Conservation (phyloP, 2,888 invertebrate species). For the Zhuqinia jingwanae region DNA sequence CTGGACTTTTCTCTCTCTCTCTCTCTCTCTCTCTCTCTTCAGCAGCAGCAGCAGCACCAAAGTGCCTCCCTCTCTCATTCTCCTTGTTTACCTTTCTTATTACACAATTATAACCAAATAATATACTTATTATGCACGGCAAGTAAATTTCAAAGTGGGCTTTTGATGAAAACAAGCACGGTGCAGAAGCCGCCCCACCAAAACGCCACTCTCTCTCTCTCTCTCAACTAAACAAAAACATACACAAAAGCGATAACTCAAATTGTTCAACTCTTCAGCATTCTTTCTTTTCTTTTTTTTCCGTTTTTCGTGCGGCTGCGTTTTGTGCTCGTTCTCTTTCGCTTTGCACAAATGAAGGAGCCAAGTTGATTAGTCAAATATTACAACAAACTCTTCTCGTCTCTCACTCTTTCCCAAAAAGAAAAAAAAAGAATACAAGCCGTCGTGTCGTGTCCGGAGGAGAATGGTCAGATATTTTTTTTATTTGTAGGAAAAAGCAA, state of each 20-base stretch:
- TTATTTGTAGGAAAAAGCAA: neutral
- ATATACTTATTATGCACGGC: slow-evolving; percentile 60
- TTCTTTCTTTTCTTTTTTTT: neutral
- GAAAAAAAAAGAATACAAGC: too few relatives aligned
- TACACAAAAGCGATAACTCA: slow-evolving; percentile 57
- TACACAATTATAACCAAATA: slow-evolving; percentile 54
- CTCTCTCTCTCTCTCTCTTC: too few relatives aligned
- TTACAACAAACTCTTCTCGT: slow-evolving; percentile 60
- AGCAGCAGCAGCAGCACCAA: too few relatives aligned
- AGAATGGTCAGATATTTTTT: slow-evolving; percentile 45
- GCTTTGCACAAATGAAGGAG: slow-evolving; percentile 49
- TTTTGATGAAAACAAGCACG: slow-evolving; percentile 59
- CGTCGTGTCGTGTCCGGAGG: slow-evolving; percentile 31
- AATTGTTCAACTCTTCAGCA: slow-evolving; percentile 26
- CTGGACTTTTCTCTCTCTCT: slow-evolving; percentile 50
- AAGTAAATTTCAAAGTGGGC: slow-evolving; percentile 60
- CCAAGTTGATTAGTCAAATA: slow-evolving; percentile 69
- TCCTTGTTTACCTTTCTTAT: slow-evolving; percentile 63
- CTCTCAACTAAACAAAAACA: too few relatives aligned
- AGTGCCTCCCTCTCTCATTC: slow-evolving; percentile 5
- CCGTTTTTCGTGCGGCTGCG: slow-evolving; percentile 20
- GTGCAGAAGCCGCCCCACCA: slow-evolving; percentile 58
- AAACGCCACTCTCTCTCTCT: neutral
- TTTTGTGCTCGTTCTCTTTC: neutral
- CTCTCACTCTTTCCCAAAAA: slow-evolving; percentile 36